Conservation (phyloP, 2,113 vertebrate species). For the Ochotona princeps region DNA sequence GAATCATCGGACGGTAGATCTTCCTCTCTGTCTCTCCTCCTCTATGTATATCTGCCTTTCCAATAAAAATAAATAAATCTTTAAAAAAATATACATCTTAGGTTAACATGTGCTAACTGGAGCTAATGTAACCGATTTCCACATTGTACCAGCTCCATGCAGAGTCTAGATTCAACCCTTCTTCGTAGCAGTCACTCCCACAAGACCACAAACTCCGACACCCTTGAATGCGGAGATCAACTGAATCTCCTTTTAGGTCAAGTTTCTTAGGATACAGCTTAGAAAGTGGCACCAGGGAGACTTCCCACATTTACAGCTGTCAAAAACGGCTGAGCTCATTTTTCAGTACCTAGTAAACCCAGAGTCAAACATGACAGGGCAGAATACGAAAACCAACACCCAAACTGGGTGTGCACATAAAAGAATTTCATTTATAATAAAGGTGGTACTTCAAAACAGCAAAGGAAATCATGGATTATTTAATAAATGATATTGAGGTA, state of each 20-base stretch:
- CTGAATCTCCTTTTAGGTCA: slow-evolving; percentile 42
- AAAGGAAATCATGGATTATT: slow-evolving; percentile 5
- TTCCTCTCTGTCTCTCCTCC: too few relatives aligned
- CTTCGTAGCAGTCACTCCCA: slow-evolving; percentile 36
- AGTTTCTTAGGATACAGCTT: slow-evolving; percentile 31
- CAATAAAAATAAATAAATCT: too few relatives aligned
- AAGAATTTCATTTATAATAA: slow-evolving; percentile 47
- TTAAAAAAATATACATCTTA: slow-evolving; percentile 54
- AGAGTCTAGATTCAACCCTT: slow-evolving; percentile 41
- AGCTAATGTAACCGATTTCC: slow-evolving; percentile 47
- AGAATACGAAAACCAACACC: slow-evolving; percentile 34
- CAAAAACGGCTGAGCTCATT: slow-evolving; percentile 33
- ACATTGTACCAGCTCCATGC: neutral
- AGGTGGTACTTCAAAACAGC: neutral
- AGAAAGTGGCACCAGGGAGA: slow-evolving; percentile 53
- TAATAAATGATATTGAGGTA: slow-evolving; percentile 29
- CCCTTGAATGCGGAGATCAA: neutral
- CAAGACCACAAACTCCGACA: slow-evolving; percentile 27
- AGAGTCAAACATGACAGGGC: slow-evolving; percentile 48
- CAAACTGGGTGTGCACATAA: neutral
- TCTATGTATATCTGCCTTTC: too few relatives aligned
- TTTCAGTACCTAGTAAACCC: slow-evolving; percentile 38
- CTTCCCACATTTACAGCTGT: slow-evolving; percentile 13
- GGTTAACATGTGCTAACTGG: slow-evolving; percentile 35
- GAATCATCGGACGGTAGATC: too few relatives aligned